Evolutionary conservation across 2,797 vertebrate genomes (phyloP), one percentile per base, ranked within the genome.

Genomic region (Agapornis canus): DNA sequence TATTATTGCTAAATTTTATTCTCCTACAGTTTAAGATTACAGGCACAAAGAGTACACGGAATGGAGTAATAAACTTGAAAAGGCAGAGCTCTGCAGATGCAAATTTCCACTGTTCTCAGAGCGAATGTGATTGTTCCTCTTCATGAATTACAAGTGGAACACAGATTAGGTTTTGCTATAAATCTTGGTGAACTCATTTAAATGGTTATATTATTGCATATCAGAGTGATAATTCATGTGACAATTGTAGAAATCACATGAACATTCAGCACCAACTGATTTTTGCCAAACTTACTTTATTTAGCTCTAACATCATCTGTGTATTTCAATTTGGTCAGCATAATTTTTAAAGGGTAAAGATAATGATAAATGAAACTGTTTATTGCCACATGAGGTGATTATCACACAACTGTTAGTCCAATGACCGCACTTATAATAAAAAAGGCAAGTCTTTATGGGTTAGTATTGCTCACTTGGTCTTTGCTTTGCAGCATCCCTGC

Each of bases 61-160:
- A 69, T 45, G 71, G 64, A 93, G 31, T 43, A 91, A 96, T 89
- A 91, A 92, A 85, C 79, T 84, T 89, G 66, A 82, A 92, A 94
- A 96, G 72, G 64, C 71, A 92, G 54, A 94, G 89, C 85, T 60
- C 51, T 86, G 92, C 87, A 91, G 43, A 94, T 84, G 89, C 73
- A 92, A 71, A 89, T 94, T 93, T 90, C 70, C 73, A 65, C 71
- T 82, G 51, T 87, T 90, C 84, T 84, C 82, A 89, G 73, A 71
- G 61, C 4, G 25, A 96, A 95, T 82, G 69, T 82, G 83, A 96
- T 95, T 95, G 89, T 89, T 97, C 85, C 94, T 90, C 72, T 95
- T 96, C 87, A 92, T 94, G 96, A 95, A 95, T 96, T 95, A 93
- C 79, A 96, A 95, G 89, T 76, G 65, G 89, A 95, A 95, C 89